Conservation (phyloP, 2,113 vertebrate species). For the Tyrannus savana region DNA sequence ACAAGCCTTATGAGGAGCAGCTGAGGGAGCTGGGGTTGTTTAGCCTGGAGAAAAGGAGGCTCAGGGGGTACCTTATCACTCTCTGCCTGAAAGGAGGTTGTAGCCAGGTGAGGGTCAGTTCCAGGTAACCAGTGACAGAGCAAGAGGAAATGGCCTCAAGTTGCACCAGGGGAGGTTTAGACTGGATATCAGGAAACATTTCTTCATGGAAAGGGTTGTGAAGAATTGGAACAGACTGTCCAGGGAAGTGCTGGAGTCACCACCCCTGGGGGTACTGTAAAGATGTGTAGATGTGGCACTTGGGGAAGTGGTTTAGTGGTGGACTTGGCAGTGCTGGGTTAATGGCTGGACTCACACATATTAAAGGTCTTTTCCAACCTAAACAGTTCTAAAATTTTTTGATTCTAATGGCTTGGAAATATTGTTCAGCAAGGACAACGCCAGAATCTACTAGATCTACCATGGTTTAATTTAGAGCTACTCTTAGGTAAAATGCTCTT, state of each 20-base stretch:
- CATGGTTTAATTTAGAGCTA: not conserved
- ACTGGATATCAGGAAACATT: not conserved
- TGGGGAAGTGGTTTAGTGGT: not conserved
- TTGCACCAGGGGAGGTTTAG: not conserved
- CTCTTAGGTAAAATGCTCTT: not conserved
- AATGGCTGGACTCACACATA: not conserved
- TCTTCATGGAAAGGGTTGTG: not conserved
- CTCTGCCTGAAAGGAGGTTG: not conserved
- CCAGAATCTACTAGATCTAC: not conserved
- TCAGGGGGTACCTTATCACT: not conserved
- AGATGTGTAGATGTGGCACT: not conserved
- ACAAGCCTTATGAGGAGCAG: not conserved
- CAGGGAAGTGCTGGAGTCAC: not conserved
- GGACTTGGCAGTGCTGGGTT: not conserved
- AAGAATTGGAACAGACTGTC: not conserved
- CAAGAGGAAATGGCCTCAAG: not conserved
- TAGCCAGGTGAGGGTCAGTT: fast-evolving
- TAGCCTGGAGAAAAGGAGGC: too few species aligned
- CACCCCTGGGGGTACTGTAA: not conserved
- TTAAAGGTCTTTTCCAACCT: not conserved
- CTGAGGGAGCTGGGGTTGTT: not conserved
- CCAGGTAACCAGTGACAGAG: not conserved
- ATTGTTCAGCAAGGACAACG: not conserved
- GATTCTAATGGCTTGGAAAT: not conserved
- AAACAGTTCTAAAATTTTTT: not conserved